Percentiles rank a stretch among this genome's conserved stretches.
phyloP scores from a whole-genome alignment of 1,140 invertebrate genomes.

The Cydia splendana region DNA sequence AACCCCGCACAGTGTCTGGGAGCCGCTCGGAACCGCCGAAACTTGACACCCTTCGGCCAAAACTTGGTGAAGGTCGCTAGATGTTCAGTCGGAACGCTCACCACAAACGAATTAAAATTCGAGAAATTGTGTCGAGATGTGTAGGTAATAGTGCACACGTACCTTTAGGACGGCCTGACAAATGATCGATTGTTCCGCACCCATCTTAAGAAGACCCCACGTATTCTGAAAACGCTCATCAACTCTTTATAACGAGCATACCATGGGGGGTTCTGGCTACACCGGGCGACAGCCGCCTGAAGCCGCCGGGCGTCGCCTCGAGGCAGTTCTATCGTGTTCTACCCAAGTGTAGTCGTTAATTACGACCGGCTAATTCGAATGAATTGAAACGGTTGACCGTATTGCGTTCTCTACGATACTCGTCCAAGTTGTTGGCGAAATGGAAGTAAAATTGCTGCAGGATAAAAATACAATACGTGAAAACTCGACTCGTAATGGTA shows the following conservation, averaged over 20 bases:
- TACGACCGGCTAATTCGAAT: neutral
- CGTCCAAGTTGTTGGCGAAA: neutral
- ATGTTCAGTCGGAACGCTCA: no score
- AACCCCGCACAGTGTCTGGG: no score
- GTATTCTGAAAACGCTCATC: neutral
- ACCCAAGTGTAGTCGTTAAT: neutral
- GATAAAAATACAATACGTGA: neutral
- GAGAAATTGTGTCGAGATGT: no score
- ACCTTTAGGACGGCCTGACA: neutral
- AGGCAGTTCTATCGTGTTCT: neutral
- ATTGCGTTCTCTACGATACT: neutral
- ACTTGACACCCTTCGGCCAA: no score
- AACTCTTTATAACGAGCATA: neutral
- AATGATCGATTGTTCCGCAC: conserved; percentile 10
- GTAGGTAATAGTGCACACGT: neutral
- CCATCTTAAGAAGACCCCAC: neutral
- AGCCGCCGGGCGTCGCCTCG: neutral
- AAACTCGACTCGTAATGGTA: neutral
- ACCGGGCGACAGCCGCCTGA: neutral
- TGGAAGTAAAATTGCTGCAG: neutral
- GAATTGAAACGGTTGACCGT: neutral
- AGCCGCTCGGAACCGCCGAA: no score
- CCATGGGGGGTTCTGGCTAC: neutral
- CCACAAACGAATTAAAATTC: no score
- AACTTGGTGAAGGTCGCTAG: no score